These are phyloP conservation scores for Tetheella fluctuosa DNA, from an alignment of 2,888 invertebrate species.

Conservation along the genomic window DNA sequence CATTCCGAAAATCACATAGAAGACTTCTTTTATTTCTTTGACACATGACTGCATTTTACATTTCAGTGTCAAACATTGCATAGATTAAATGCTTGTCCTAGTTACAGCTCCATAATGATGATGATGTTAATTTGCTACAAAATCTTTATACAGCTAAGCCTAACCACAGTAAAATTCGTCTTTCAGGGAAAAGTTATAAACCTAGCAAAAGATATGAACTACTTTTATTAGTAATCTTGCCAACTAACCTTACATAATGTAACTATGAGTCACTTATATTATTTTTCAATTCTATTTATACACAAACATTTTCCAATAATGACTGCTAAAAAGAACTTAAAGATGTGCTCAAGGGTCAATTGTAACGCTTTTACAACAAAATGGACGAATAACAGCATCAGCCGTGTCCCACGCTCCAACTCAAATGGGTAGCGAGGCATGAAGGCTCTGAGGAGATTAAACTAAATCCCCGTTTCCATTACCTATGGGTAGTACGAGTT, in stretches of 20 bases:
- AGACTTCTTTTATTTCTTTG: not conserved
- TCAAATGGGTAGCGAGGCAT: conserved; percentile 6
- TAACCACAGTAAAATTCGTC: too few species aligned
- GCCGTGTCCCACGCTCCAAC: conserved; percentile 1
- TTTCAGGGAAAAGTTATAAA: too few species aligned
- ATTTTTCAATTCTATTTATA: too few species aligned
- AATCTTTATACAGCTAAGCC: too few species aligned
- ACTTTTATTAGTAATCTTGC: too few species aligned
- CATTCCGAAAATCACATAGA: not conserved
- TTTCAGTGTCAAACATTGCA: not conserved
- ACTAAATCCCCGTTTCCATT: conserved; percentile 10
- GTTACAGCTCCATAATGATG: too few species aligned
- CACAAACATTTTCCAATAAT: not conserved
- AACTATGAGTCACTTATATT: too few species aligned
- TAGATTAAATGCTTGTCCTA: not conserved
- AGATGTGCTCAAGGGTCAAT: not conserved
- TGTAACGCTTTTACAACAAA: not conserved
- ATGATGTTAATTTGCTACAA: too few species aligned
- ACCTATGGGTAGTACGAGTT: conserved; percentile 1
- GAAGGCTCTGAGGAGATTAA: conserved; percentile 9
- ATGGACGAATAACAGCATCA: conserved; percentile 1
- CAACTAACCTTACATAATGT: too few species aligned
- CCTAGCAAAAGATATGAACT: too few species aligned
- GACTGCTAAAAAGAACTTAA: not conserved
- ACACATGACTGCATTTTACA: not conserved